These are phyloP conservation scores for Crotalus tigris DNA, from an alignment of 2,113 vertebrate species.

Conservation along the genomic window DNA sequence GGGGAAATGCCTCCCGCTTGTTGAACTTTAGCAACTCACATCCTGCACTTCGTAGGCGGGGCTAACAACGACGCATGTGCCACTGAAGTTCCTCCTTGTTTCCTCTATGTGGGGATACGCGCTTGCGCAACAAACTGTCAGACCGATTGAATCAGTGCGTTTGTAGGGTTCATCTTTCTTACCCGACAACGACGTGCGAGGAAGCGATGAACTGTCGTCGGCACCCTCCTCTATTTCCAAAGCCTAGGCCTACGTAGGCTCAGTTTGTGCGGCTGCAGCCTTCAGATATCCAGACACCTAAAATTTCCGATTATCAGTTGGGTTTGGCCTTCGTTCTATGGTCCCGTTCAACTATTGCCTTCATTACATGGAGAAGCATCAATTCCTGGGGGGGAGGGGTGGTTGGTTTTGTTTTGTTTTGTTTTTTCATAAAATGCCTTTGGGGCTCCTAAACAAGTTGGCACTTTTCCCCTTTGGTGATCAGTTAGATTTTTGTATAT, in stretches of 20 bases:
- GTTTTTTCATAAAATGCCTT: background rate
- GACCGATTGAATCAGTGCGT: background rate
- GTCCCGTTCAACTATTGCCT: background rate
- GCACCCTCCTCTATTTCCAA: background rate
- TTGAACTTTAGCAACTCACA: background rate
- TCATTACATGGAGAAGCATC: background rate
- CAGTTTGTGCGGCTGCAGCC: background rate
- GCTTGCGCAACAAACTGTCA: background rate
- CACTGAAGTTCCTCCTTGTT: no score
- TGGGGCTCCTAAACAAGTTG: background rate
- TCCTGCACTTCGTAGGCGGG: no score
- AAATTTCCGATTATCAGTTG: background rate
- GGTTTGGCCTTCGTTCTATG: background rate
- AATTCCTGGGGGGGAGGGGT: background rate
- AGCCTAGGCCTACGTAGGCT: background rate
- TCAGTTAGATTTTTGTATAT: background rate
- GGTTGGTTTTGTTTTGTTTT: no score
- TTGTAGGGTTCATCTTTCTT: background rate
- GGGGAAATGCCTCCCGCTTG: background rate
- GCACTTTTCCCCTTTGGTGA: background rate
- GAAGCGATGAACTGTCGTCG: background rate
- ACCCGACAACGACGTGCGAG: background rate
- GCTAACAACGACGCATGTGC: background rate
- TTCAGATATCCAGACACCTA: background rate
- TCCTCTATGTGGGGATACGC: background rate